Evolutionary conservation across 2,113 vertebrate genomes (phyloP).

Genomic region (Thinocorus orbignyianus): DNA sequence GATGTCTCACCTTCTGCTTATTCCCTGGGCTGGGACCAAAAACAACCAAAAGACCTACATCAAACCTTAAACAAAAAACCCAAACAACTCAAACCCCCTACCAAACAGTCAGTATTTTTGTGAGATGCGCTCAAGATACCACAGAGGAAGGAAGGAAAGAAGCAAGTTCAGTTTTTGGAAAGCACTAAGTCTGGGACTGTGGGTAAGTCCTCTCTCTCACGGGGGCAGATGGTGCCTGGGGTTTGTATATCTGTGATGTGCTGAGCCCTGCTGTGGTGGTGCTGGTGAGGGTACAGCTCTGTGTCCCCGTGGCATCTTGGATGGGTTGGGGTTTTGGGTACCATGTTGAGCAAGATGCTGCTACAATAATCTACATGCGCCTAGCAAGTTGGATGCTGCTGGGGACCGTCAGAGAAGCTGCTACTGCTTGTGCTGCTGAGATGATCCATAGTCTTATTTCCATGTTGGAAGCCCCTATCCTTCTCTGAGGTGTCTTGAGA

Average conservation of each 20-base stretch:
- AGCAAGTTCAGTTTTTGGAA: background rate
- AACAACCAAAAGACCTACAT: background rate
- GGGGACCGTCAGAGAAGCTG: fast-evolving
- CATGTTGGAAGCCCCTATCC: background rate
- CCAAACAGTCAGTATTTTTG: background rate
- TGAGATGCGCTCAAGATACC: background rate
- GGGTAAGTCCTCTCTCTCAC: background rate
- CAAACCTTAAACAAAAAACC: background rate
- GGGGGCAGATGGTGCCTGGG: background rate
- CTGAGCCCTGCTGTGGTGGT: background rate
- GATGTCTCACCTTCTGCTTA: background rate
- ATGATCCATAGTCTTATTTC: background rate
- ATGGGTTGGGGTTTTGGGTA: fast-evolving
- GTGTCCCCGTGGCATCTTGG: background rate
- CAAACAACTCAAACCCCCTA: background rate
- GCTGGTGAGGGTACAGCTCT: background rate
- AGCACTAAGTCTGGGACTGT: background rate
- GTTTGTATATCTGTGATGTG: background rate
- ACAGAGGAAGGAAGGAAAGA: background rate
- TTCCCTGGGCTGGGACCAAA: background rate
- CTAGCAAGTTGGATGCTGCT: background rate
- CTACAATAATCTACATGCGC: background rate
- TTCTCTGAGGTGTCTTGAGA: background rate
- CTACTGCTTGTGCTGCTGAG: background rate
- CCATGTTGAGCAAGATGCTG: fast-evolving